These are phyloP conservation scores for Sycophila texana DNA, from an alignment of 2,888 invertebrate genomes.

Conservation along the genomic window DNA sequence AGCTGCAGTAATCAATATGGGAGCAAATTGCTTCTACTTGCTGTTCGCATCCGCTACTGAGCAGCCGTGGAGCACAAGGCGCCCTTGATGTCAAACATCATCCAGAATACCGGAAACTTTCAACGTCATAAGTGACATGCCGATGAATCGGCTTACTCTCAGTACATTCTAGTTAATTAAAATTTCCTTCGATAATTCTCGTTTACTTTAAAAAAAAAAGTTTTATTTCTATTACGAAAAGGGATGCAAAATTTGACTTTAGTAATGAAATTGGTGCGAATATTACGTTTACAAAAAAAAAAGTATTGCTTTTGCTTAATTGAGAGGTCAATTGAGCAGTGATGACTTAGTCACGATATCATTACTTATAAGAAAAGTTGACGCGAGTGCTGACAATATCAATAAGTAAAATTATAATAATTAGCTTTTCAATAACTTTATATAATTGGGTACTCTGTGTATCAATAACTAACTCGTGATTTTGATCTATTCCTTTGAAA, in stretches of 20 bases:
- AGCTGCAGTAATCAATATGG: slow-evolving; percentile 86
- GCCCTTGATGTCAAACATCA: slow-evolving; percentile 70
- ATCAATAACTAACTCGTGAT: too few relatives aligned
- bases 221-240: slow-evolving; percentile 20
- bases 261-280: slow-evolving; percentile 37
- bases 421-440: slow-evolving; percentile 31
- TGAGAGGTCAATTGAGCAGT: slow-evolving; percentile 37
- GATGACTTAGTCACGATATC: slow-evolving; percentile 47
- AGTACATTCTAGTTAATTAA: slow-evolving; percentile 63
- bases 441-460: neutral
- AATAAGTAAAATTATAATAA: slow-evolving; percentile 9
- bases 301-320: slow-evolving; percentile 51
- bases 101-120: slow-evolving; percentile 61
- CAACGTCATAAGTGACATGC: slow-evolving; percentile 63
- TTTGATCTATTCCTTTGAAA: too few relatives aligned
- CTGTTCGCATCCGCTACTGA: slow-evolving; percentile 88
- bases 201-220: slow-evolving; percentile 36
- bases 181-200: slow-evolving; percentile 23
- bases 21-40: slow-evolving; percentile 86
- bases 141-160: slow-evolving; percentile 66
- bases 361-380: slow-evolving; percentile 47
- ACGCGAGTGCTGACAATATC: slow-evolving; percentile 54
- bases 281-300: slow-evolving; percentile 24
- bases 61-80: slow-evolving; percentile 80
- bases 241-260: slow-evolving; percentile 31